Percentiles rank a stretch among this genome's conserved stretches.
These are phyloP conservation scores for Sinocyclocheilus maitianheensis DNA, from an alignment of 2,113 vertebrate species.

Conservation along the genomic window DNA sequence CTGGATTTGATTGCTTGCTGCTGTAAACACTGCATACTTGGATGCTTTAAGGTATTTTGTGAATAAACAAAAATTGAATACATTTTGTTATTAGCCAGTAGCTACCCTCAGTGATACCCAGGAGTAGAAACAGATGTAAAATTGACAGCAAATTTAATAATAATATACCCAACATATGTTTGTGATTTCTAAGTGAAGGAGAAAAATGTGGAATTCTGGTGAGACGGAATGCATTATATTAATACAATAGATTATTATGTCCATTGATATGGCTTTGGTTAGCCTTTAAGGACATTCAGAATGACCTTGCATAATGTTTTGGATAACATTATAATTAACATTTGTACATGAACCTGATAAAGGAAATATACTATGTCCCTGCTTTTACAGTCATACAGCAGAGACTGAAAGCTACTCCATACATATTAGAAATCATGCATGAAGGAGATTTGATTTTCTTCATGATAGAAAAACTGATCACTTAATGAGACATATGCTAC, in stretches of 20 bases:
- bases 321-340: background rate
- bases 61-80: background rate
- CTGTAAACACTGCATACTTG: background rate
- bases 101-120: background rate
- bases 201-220: background rate
- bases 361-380: background rate
- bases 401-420: background rate
- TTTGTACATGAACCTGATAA: background rate
- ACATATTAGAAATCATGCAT: background rate
- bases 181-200: background rate
- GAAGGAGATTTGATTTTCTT: conserved; percentile 6
- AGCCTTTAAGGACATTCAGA: too few species aligned
- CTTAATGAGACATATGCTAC: background rate
- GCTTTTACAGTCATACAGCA: background rate
- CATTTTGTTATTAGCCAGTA: background rate
- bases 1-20: background rate
- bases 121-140: background rate
- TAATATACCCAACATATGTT: too few species aligned
- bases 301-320: background rate
- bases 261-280: too few species aligned
- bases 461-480: background rate
- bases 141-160: background rate
- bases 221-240: background rate
- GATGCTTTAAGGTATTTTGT: background rate
- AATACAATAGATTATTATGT: background rate